A percentile compares a stretch with the other conserved stretches of the same genome.
These are phyloP conservation scores for Nephila pilipes DNA, from an alignment of 1,140 invertebrate species.

Conservation along the genomic window DNA sequence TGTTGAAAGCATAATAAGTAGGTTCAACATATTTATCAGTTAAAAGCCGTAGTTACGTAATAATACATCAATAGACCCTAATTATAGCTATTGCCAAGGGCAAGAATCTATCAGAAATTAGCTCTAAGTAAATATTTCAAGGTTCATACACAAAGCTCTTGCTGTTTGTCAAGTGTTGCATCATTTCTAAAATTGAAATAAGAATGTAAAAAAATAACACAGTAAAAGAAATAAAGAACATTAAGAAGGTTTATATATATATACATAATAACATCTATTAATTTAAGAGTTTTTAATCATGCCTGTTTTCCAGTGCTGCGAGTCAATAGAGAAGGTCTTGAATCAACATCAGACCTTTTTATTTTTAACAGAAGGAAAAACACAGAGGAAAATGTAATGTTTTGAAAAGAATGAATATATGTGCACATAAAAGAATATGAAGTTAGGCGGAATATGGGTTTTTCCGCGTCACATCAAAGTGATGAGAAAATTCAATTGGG, in stretches of 20 bases:
- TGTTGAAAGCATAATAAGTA: constrained; percentile 4
- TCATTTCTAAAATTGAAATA: constrained; percentile 12
- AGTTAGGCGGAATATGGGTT: not conserved
- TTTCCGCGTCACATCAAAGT: too few species aligned
- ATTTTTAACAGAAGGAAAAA: not conserved
- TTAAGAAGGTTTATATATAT: too few species aligned
- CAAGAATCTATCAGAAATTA: not conserved
- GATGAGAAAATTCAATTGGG: not conserved
- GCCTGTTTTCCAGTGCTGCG: not conserved
- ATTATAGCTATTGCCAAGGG: constrained; percentile 17
- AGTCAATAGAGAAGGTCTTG: not conserved
- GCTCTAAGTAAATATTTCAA: not conserved
- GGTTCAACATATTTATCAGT: not conserved
- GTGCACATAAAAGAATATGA: not conserved
- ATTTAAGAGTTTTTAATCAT: not conserved
- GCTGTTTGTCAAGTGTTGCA: not conserved
- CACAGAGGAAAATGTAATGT: not conserved
- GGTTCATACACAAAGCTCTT: constrained; percentile 1
- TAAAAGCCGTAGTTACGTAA: not conserved
- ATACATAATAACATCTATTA: not conserved
- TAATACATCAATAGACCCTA: constrained; percentile 11
- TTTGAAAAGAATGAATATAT: not conserved
- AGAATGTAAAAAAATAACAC: constrained; percentile 5
- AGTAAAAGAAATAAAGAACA: not conserved
- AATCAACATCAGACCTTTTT: not conserved